Conservation (phyloP, 2,113 vertebrate genomes). For the Pongo abelii region DNA sequence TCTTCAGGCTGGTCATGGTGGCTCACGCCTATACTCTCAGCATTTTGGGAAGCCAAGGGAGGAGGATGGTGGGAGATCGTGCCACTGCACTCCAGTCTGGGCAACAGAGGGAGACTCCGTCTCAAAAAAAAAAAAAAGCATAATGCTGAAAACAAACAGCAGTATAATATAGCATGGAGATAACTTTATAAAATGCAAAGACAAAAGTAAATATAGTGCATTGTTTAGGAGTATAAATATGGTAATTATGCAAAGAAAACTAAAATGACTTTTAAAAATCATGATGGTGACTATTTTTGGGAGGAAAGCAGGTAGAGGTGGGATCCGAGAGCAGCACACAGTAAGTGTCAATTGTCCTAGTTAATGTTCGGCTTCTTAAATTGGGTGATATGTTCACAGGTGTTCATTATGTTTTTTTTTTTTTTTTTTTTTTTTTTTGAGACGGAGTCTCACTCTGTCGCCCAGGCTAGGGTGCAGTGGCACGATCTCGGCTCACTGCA, state of each 20-base stretch:
- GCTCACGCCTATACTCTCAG: too few relatives aligned
- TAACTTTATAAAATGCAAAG: slow-evolving; percentile 42
- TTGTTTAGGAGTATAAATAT: not conserved
- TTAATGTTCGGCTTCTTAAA: not conserved
- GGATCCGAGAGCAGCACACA: not conserved
- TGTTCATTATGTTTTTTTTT: not conserved
- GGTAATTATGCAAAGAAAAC: not conserved
- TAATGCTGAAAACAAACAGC: slow-evolving; percentile 6
- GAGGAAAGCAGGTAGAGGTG: not conserved
- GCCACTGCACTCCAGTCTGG: rapidly evolving
- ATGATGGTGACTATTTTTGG: not conserved
- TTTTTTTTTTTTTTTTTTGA: too few relatives aligned
- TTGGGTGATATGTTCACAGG: not conserved
- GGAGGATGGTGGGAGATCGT: too few relatives aligned
- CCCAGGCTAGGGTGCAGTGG: too few relatives aligned
- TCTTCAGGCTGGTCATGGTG: not conserved
- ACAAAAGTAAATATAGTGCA: not conserved
- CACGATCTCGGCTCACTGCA: too few relatives aligned
- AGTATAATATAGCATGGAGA: not conserved
- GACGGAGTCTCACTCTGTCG: too few relatives aligned
- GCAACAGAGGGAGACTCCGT: too few relatives aligned
- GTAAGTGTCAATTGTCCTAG: not conserved
- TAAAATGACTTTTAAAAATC: not conserved
- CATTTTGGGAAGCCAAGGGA: too few relatives aligned
- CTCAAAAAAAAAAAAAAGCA: too few relatives aligned